Percentiles rank a stretch among this genome's conserved stretches.
These are phyloP conservation scores for Ephialtes manifestator DNA, from an alignment of 2,888 invertebrate species.

Conservation along the genomic window DNA sequence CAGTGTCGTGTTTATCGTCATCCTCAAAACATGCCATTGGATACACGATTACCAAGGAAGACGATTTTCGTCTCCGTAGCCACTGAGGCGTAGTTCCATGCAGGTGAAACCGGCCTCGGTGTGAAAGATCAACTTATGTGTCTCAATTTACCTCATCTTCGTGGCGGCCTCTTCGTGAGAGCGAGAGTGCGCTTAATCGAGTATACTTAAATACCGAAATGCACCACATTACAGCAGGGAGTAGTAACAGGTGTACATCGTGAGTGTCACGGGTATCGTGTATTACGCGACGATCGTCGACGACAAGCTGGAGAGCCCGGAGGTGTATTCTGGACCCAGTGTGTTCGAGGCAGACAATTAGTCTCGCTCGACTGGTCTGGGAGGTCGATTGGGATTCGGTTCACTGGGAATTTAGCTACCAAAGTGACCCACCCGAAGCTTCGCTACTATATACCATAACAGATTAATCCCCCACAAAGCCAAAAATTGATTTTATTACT, in stretches of 20 bases:
- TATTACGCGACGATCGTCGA: slow-evolving; percentile 50
- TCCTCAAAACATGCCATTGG: no score
- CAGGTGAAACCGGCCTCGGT: slow-evolving; percentile 44
- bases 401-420: slow-evolving; percentile 31
- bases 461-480: not conserved
- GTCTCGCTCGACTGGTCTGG: slow-evolving; percentile 63
- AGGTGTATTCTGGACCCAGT: slow-evolving; percentile 49
- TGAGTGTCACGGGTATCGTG: slow-evolving; percentile 55
- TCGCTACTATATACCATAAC: not conserved
- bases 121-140: slow-evolving; percentile 51
- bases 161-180: slow-evolving; percentile 46
- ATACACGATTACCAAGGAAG: not conserved
- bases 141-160: slow-evolving; percentile 58
- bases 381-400: slow-evolving; percentile 59
- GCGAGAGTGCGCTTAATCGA: slow-evolving; percentile 43
- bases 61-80: slow-evolving; percentile 25
- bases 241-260: slow-evolving; percentile 64
- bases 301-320: slow-evolving; percentile 26
- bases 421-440: not conserved
- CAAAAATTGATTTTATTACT: not conserved
- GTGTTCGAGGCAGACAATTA: slow-evolving; percentile 55
- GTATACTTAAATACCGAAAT: slow-evolving; percentile 50
- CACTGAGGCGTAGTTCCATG: slow-evolving; percentile 62
- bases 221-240: slow-evolving; percentile 31
- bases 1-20: no score